Evolutionary conservation across 2,113 vertebrate species (phyloP), one percentile per base, ranked within the genome.

Genomic region (Toxotes chatareus): DNA sequence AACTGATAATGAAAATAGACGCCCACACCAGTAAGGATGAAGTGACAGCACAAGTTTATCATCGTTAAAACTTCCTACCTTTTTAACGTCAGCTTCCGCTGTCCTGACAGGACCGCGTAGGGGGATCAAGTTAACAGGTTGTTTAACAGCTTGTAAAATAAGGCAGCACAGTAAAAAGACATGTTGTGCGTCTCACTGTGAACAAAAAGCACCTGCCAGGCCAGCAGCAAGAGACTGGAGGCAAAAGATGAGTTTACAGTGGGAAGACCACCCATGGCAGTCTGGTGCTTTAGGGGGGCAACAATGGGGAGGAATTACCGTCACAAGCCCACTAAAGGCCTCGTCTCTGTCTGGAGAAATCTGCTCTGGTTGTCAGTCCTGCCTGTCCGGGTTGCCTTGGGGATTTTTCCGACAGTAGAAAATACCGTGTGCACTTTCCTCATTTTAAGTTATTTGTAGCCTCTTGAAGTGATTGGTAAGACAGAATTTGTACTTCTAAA

Each of bases 31-130:
- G 66, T 19, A 27, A 63, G 56, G 66, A 91, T 84, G 71, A 83
- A 70, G 79, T 76, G 49, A 84, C 56, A 44, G 78, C 46, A 86
- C 47, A 73, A 63, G 75, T 80, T 88, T 55, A 80, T 84, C 79
- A 72, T 73, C 0, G 27, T 78, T 80, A 79, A 90, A 75, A 65
- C 78, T 1, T 88, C 94, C 89, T 94, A 94, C 94, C 94, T 94
- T 79, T 80, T 81, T 51, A 79, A 17, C 19, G 40, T 6, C 66
- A 31, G 62, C 91, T 82, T 85, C 87, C 73, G 80, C 71, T 59
- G 83, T 90, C 92, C 93, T 42, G 56, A 82, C 57, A 27, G 84
- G 72, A 80, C 80, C 4, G 89, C 91, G 91, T 76, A 77, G 73
- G 63, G 55, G 78, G 69, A 84, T 76, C 88, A 88, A 92, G 84